Base-by-base conservation (phyloP, 2,888 invertebrate species). In the Torymus auratus region DNA sequence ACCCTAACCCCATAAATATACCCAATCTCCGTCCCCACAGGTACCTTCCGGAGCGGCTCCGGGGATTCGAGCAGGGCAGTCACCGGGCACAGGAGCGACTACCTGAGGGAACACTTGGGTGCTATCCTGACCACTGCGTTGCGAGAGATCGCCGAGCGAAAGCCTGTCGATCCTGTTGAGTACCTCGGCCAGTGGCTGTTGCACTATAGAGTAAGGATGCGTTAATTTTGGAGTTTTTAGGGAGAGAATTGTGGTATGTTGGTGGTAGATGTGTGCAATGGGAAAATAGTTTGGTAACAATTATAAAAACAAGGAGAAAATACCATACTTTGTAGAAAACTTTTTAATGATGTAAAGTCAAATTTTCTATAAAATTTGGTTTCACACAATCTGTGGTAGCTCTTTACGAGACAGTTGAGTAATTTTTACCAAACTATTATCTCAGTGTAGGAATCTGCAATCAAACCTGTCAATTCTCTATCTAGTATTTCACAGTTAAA, bases 121-220 rank as follows among this genome's bases (percentile, higher is more conserved):
- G 79, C 71, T 20, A 85, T 86, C 56, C 78, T 88, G 73, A 69
- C 84, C 2, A 60, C 73, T 13, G 89, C 86, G 14, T 73, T 90
- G 28, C 78, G 85, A 1, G 89, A 89, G 80, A 83, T 89, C 10
- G 74, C 85, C 4, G 60, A 82, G 2, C 87, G 83, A 62, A 86
- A 86, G 65, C 90, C 89, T 3, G 71, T 73, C 53, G 87, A 89
- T 79, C 89, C 89, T 0, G 83, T 89, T 13, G 88, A 88, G 58
- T 90, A 88, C 83, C 85, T 90, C 41, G 89, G 85, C 4, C 85
- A 88, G n/a, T 89, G 88, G 88, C 84, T 89, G 56, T 81, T 88
- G 7, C 83, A 88, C 83, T 88, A 85, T 50, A 86, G 84, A 83
- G 88, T 88, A 52, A 56, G 28, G 7, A 28, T 28, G 28, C 3